Evolutionary conservation across 1,140 invertebrate species (phyloP).

Genomic region (Cylas formicarius): DNA sequence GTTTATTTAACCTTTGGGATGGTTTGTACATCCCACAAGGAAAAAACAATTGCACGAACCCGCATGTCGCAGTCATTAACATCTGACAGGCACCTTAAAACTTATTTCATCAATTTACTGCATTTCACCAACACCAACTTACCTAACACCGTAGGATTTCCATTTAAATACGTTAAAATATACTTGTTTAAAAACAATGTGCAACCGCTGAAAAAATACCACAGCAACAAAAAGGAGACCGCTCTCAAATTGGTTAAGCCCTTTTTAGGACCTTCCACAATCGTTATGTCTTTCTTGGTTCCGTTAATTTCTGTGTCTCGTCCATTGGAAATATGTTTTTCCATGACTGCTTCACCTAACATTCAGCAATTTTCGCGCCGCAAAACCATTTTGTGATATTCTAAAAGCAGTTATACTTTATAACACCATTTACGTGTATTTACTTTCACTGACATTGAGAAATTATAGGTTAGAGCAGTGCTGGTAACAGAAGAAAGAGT

Average conservation of each 20-base stretch:
- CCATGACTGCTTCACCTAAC: no score
- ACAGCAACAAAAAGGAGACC: constrained; percentile 61
- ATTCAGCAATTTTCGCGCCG: no score
- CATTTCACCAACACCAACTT: constrained; percentile 31
- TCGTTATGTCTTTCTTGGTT: constrained; percentile 18
- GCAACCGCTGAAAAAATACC: constrained; percentile 73
- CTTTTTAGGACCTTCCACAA: constrained; percentile 21
- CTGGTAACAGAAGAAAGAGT: no score
- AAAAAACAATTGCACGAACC: constrained; percentile 70
- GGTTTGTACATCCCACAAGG: constrained; percentile 67
- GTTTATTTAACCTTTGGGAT: constrained; percentile 53
- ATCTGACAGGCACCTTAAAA: constrained; percentile 63
- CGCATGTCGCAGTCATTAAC: constrained; percentile 68
- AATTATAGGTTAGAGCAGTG: no score
- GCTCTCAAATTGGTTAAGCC: constrained; percentile 58
- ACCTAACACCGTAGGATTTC: constrained; percentile 75
- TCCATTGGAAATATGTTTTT: no score
- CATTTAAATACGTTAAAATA: constrained; percentile 67
- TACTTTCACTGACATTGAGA: no score
- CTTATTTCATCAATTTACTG: neutral
- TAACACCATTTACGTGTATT: no score
- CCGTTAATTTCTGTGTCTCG: constrained; percentile 13
- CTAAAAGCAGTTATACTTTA: no score
- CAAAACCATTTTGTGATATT: no score
- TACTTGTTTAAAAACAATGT: constrained; percentile 82